Percentiles rank a stretch among this genome's conserved stretches.
Conservation (phyloP, 2,888 invertebrate species). For the Eupithecia centaureata region DNA sequence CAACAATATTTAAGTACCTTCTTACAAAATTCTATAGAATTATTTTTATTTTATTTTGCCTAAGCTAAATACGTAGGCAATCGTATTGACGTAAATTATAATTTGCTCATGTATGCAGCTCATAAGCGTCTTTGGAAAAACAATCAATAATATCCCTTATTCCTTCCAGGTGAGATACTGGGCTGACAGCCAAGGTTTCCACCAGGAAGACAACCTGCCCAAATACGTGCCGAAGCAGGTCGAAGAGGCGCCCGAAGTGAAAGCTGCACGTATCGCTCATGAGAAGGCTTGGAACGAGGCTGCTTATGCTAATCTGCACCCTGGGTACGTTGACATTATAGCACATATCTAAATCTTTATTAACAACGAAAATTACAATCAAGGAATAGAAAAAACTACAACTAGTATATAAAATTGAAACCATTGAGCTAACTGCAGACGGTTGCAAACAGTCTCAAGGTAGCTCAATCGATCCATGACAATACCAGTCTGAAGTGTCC, state of each 20-base stretch:
- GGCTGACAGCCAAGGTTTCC: slow-evolving; percentile 90
- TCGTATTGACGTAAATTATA: neutral
- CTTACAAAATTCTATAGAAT: too few species aligned
- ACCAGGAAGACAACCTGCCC: slow-evolving; percentile 89
- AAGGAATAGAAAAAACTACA: too few species aligned
- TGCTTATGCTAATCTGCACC: slow-evolving; percentile 75
- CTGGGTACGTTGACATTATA: slow-evolving; percentile 37
- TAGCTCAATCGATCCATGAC: too few species aligned
- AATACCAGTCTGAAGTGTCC: too few species aligned
- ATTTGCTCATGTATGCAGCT: too few species aligned
- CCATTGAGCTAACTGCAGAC: too few species aligned
- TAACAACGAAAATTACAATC: too few species aligned
- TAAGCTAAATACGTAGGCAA: neutral
- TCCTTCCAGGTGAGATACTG: slow-evolving; percentile 86
- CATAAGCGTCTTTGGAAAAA: neutral
- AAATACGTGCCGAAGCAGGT: slow-evolving; percentile 85
- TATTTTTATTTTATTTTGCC: too few species aligned
- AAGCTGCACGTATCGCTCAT: slow-evolving; percentile 87
- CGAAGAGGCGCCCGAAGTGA: slow-evolving; percentile 88
- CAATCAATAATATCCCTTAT: neutral
- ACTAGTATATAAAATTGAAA: too few species aligned
- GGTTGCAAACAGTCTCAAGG: too few species aligned
- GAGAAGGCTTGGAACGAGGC: slow-evolving; percentile 87
- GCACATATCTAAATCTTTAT: too few species aligned
- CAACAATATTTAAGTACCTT: too few species aligned